A percentile compares a stretch with the other conserved stretches of the same genome.
Conservation (phyloP, 2,888 invertebrate species). For the Aproaerema taeniolella region DNA sequence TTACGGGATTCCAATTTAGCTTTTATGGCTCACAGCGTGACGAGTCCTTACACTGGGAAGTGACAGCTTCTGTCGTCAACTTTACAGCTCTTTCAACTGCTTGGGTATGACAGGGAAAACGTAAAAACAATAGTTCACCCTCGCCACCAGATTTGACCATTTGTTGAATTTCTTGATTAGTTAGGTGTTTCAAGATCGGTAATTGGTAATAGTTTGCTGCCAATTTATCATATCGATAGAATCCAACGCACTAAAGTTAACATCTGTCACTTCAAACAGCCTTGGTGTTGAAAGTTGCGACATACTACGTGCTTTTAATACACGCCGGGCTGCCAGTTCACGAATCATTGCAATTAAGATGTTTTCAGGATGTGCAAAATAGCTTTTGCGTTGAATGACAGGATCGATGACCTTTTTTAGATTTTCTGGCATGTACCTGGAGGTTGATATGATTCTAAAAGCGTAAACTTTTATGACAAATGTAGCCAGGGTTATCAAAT, state of each 20-base stretch:
- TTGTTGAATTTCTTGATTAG: not conserved
- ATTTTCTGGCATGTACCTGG: slow-evolving; percentile 1
- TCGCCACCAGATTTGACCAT: slow-evolving; percentile 8
- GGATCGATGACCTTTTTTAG: slow-evolving; percentile 1
- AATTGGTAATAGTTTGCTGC: not conserved
- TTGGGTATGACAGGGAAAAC: not conserved
- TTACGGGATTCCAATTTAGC: slow-evolving; percentile 3
- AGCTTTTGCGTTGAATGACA: slow-evolving; percentile 20
- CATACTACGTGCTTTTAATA: not conserved
- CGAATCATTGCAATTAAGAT: slow-evolving; percentile 24
- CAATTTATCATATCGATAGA: slow-evolving; percentile 1
- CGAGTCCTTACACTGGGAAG: slow-evolving; percentile 3
- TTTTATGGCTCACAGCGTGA: slow-evolving; percentile 2
- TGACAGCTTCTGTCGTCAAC: slow-evolving; percentile 1
- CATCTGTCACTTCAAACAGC: not conserved
- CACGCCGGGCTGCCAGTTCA: not conserved
- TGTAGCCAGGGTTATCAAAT: not conserved
- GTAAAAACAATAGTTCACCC: slow-evolving; percentile 12
- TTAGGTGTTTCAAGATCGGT: not conserved
- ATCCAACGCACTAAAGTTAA: not conserved
- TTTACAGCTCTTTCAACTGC: slow-evolving; percentile 1
- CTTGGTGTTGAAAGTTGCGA: not conserved
- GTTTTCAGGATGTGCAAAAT: slow-evolving; percentile 30
- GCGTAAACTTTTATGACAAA: slow-evolving; percentile 7
- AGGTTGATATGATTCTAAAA: slow-evolving; percentile 2